Evolutionary conservation across 2,797 vertebrate species (phyloP).

Genomic region (Momotus momota): DNA sequence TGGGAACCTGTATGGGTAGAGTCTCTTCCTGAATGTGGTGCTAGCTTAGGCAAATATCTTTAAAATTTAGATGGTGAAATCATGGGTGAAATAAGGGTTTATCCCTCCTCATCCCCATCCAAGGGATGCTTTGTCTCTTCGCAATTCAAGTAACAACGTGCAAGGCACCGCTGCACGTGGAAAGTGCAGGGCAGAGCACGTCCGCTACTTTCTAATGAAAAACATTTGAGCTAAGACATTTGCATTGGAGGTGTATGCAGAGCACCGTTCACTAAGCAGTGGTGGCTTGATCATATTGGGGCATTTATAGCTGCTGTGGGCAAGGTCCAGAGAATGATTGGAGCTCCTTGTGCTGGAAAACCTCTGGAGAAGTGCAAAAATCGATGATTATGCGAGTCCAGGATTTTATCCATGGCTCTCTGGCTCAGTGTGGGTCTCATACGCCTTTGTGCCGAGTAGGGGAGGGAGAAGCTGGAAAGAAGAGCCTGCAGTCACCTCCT

Average conservation of each 20-base stretch:
- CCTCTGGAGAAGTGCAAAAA: neutral
- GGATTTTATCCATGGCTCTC: neutral
- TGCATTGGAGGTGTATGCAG: neutral
- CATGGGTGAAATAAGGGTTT: neutral
- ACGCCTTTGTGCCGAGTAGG: neutral
- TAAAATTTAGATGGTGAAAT: neutral
- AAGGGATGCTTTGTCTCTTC: neutral
- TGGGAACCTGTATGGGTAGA: neutral
- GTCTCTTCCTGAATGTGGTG: neutral
- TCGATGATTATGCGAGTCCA: neutral
- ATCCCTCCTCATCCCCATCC: neutral
- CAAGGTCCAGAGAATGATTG: neutral
- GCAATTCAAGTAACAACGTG: fast-evolving
- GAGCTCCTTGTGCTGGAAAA: neutral
- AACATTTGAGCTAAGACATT: neutral
- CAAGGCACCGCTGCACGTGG: neutral
- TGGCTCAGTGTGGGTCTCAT: fast-evolving
- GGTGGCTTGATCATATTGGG: neutral
- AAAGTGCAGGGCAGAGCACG: neutral
- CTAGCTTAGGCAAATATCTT: neutral
- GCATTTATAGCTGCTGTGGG: neutral
- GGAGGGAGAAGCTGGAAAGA: neutral
- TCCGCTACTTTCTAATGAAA: neutral
- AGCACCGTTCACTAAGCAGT: neutral
- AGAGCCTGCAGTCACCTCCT: neutral